These are phyloP conservation scores for Amblyopsis rosae DNA, from an alignment of 2,113 vertebrate species.

Conservation along the genomic window DNA sequence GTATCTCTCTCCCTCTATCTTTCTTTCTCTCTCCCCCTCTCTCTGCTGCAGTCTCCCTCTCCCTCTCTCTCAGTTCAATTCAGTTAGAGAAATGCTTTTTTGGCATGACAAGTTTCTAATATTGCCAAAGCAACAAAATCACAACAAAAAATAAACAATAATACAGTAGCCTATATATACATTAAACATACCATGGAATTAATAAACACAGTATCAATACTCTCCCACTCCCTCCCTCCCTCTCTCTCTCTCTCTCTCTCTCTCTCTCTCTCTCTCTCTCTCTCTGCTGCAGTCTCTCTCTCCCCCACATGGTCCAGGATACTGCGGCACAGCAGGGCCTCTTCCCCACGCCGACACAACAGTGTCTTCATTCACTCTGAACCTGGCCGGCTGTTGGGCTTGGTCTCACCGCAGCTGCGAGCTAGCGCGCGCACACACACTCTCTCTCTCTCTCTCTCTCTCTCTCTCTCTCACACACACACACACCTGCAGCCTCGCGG, in stretches of 20 bases:
- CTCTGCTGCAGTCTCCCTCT: conserved; percentile 15
- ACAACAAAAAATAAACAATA: too few relatives aligned
- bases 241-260: not conserved
- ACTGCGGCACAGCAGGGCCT: conserved; percentile 43
- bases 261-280: not conserved
- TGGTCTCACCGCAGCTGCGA: conserved; percentile 59
- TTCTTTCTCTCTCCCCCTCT: not conserved
- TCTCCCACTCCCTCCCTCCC: not conserved
- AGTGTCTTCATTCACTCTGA: conserved; percentile 67
- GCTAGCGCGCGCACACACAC: conserved; percentile 22
- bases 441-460: conserved; percentile 23
- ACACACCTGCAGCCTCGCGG: conserved; percentile 63
- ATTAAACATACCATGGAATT: too few relatives aligned
- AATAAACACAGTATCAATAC: not conserved
- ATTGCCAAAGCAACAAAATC: too few relatives aligned
- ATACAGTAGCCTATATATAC: too few relatives aligned
- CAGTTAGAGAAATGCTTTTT: not conserved
- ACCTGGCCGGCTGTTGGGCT: conserved; percentile 35
- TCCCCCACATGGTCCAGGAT: not conserved
- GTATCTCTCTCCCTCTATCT: conserved; percentile 6
- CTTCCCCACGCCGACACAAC: conserved; percentile 20
- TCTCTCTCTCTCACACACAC: conserved; percentile 20
- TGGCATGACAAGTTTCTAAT: not conserved
- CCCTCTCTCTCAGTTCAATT: not conserved
- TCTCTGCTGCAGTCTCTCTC: not conserved